phyloP scores from a whole-genome alignment of 2,797 vertebrate genomes.

The Graptemys geographica region DNA sequence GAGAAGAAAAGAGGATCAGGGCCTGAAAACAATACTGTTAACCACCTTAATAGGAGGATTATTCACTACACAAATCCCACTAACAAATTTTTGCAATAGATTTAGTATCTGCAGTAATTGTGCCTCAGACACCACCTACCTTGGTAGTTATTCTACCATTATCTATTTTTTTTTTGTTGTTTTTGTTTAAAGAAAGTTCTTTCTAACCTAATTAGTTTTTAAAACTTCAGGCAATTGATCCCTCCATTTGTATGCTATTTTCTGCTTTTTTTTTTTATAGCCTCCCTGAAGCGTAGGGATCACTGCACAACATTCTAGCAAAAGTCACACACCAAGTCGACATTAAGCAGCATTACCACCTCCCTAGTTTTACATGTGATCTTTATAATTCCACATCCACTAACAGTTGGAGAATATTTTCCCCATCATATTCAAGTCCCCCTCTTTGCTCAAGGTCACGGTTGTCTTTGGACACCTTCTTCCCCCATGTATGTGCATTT shows the following conservation, averaged over 20 bases:
- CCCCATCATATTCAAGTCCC: background rate
- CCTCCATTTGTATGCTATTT: background rate
- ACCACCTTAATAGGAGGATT: background rate
- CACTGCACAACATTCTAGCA: background rate
- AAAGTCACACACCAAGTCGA: background rate
- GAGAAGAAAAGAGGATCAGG: background rate
- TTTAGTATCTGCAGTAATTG: background rate
- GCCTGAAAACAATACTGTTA: background rate
- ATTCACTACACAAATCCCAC: background rate
- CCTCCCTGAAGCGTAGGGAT: background rate
- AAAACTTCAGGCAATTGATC: background rate
- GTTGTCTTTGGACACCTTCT: background rate
- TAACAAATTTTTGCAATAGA: background rate
- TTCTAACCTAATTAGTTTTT: background rate
- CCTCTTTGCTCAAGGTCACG: background rate
- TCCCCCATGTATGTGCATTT: background rate
- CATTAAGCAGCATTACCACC: background rate
- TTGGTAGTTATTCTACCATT: background rate
- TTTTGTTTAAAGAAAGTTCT: background rate
- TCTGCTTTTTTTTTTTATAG: background rate
- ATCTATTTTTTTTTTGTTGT: background rate
- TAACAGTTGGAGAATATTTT: background rate
- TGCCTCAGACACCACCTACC: background rate
- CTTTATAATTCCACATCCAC: rapidly evolving
- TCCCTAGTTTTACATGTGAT: background rate